Evolutionary conservation across 2,797 vertebrate species (phyloP).

Genomic region (Erethizon dorsatum): DNA sequence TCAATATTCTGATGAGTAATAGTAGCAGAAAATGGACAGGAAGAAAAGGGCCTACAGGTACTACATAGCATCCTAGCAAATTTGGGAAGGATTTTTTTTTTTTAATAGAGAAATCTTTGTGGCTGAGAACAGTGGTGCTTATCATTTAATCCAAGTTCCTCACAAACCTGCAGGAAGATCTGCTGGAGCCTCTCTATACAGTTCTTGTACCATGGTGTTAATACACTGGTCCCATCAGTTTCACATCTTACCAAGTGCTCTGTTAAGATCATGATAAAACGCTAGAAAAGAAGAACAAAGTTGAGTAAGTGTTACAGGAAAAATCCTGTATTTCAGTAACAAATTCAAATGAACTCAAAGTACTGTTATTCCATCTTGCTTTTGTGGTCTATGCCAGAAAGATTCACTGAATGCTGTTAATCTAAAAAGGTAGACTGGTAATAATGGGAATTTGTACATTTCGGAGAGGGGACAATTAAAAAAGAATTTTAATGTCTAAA

Average conservation of each 20-base stretch:
- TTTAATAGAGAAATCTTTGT: not conserved
- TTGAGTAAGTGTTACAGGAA: conserved; percentile 16
- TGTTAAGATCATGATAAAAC: conserved; percentile 99
- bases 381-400: not conserved
- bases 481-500: conserved; percentile 30
- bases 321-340: not conserved
- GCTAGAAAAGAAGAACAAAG: conserved; percentile 88
- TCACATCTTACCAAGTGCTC: conserved; percentile 98
- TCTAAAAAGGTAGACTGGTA: not conserved
- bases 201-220: conserved; percentile 98
- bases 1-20: not conserved
- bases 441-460: not conserved
- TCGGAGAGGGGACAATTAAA: not conserved
- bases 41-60: not conserved
- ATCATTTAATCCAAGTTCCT: not conserved
- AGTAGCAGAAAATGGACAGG: not conserved
- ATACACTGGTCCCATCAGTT: conserved; percentile 95
- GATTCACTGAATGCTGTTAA: not conserved
- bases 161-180: conserved; percentile 96
- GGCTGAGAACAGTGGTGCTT: not conserved
- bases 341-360: not conserved
- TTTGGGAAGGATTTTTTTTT: not conserved
- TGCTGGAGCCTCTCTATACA: conserved; percentile 98
- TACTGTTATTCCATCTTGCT: not conserved
- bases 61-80: not conserved